phyloP scores from a whole-genome alignment of 2,888 invertebrate genomes.

The Pseudanteris insignis region DNA sequence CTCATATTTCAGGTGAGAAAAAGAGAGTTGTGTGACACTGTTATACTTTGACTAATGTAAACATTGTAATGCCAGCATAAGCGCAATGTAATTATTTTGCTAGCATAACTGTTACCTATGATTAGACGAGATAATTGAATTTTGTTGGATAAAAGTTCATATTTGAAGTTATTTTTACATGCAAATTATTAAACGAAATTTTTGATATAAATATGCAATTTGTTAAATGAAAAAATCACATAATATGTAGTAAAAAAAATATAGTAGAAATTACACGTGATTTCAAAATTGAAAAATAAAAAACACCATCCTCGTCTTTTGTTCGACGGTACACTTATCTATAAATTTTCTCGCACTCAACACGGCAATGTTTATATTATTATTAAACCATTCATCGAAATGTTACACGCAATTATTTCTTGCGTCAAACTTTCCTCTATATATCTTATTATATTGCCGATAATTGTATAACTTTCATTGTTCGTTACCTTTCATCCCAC shows the following conservation, averaged over 20 bases:
- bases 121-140: too few relatives aligned
- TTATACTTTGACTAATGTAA: too few relatives aligned
- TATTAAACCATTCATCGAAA: slow-evolving; percentile 40
- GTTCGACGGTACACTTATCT: slow-evolving; percentile 18
- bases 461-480: slow-evolving; percentile 43
- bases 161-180: too few relatives aligned
- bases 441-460: slow-evolving; percentile 37
- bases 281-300: slow-evolving; percentile 9
- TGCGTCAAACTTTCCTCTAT: slow-evolving; percentile 37
- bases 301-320: slow-evolving; percentile 20
- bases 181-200: too few relatives aligned
- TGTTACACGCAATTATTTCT: slow-evolving; percentile 40
- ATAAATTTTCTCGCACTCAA: slow-evolving; percentile 34
- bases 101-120: too few relatives aligned
- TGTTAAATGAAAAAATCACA: too few relatives aligned
- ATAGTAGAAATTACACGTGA: slow-evolving; percentile 16
- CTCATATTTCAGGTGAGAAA: too few relatives aligned
- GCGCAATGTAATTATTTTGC: too few relatives aligned
- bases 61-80: too few relatives aligned
- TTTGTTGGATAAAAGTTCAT: too few relatives aligned
- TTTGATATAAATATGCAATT: too few relatives aligned
- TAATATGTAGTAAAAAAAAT: slow-evolving; percentile 13
- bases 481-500: slow-evolving; percentile 44
- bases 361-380: slow-evolving; percentile 27
- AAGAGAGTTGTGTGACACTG: too few relatives aligned